A percentile compares a stretch with the other conserved stretches of the same genome.
These are phyloP conservation scores for Caenorhabditis sp. DNA, from an alignment of 2,888 invertebrate species.

Conservation along the genomic window DNA sequence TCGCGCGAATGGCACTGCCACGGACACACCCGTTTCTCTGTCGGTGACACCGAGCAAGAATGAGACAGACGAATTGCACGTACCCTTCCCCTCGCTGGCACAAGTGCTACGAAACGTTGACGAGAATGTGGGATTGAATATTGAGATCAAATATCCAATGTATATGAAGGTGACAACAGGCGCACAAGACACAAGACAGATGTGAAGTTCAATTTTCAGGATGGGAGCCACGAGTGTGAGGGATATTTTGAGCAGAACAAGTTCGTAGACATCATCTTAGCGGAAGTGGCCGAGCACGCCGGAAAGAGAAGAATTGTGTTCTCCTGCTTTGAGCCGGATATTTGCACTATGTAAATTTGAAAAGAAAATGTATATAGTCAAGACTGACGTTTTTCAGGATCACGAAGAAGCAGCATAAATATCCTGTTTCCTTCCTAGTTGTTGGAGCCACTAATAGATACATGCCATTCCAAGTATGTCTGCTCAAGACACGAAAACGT, in stretches of 20 bases:
- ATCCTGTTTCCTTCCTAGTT: conserved; percentile 96
- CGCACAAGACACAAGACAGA: conserved; percentile 1
- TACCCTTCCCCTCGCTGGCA: conserved; percentile 93
- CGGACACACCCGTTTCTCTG: conserved; percentile 36
- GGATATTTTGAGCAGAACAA: conserved; percentile 90
- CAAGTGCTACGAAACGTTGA: conserved; percentile 90
- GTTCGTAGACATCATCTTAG: conserved; percentile 92
- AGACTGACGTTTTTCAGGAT: conserved; percentile 85
- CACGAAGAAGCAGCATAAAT: conserved; percentile 95
- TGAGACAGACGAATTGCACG: conserved; percentile 77
- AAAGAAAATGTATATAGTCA: not conserved
- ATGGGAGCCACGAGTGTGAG: conserved; percentile 82
- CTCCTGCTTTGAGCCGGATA: conserved; percentile 96
- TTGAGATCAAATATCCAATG: conserved; percentile 98
- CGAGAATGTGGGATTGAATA: conserved; percentile 93
- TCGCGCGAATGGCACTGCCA: conserved; percentile 93
- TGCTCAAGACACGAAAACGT: not conserved
- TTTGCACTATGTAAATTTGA: conserved; percentile 88
- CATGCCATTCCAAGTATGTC: conserved; percentile 70
- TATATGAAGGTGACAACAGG: conserved; percentile 82
- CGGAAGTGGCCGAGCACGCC: conserved; percentile 90
- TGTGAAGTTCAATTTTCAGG: conserved; percentile 83
- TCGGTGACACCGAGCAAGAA: conserved; percentile 65
- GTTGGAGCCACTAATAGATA: conserved; percentile 89
- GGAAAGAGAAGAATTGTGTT: conserved; percentile 92